A percentile compares a stretch with the other conserved stretches of the same genome.
These are phyloP conservation scores for Eciton burchellii DNA, from an alignment of 1,140 invertebrate species.

Conservation along the genomic window DNA sequence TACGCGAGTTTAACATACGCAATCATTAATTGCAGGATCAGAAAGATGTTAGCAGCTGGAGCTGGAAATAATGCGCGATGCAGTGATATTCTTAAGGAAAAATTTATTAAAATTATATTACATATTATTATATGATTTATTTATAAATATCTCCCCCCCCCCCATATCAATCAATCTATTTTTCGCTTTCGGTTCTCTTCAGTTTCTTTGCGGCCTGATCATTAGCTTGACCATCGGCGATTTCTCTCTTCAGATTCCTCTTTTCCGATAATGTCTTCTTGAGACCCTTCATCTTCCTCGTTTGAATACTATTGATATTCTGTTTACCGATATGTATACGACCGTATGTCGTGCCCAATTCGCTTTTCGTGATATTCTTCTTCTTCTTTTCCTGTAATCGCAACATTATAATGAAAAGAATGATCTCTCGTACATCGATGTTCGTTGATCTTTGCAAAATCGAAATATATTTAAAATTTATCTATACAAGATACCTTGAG, in stretches of 20 bases:
- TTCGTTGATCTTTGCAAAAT: constrained; percentile 12
- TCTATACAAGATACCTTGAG: constrained; percentile 88
- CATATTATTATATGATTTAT: neutral
- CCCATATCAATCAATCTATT: constrained; percentile 27
- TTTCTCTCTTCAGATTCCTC: constrained; percentile 87
- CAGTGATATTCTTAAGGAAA: constrained; percentile 39
- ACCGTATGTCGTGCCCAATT: constrained; percentile 95
- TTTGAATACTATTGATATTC: constrained; percentile 94
- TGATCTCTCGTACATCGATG: neutral
- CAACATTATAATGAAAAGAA: neutral
- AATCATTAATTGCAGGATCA: constrained; percentile 84
- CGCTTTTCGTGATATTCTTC: constrained; percentile 96
- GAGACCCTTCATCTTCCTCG: constrained; percentile 97
- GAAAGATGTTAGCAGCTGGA: constrained; percentile 87
- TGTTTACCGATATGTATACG: constrained; percentile 97
- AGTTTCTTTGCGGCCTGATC: constrained; percentile 74
- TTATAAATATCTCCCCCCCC: neutral
- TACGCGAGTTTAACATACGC: too few relatives aligned
- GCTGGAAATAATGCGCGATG: constrained; percentile 46
- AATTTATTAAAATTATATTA: constrained; percentile 39
- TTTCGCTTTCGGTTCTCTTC: constrained; percentile 66
- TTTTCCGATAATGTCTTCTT: constrained; percentile 91
- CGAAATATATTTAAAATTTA: constrained; percentile 21
- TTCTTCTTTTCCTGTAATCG: constrained; percentile 89
- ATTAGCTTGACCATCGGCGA: constrained; percentile 78